These are phyloP conservation scores for Neocrepidodera transversa DNA, from an alignment of 2,888 invertebrate species.

Conservation along the genomic window DNA sequence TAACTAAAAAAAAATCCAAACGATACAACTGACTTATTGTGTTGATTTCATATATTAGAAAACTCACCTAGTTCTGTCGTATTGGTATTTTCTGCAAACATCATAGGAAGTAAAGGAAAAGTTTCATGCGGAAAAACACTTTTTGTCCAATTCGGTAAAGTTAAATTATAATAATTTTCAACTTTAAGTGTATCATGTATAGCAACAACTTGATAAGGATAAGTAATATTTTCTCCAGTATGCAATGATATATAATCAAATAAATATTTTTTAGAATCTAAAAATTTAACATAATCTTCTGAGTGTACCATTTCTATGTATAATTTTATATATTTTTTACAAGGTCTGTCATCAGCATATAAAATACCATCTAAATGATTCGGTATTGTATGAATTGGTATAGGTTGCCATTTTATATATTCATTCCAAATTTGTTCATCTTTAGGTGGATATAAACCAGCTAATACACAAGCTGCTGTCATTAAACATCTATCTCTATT, in stretches of 20 bases:
- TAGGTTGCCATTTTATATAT: slow-evolving; percentile 72
- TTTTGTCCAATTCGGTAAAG: slow-evolving; percentile 41
- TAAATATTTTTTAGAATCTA: slow-evolving; percentile 64
- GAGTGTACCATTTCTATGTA: slow-evolving; percentile 21
- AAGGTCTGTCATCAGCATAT: slow-evolving; percentile 26
- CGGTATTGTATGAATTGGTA: slow-evolving; percentile 73
- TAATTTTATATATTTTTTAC: slow-evolving; percentile 34
- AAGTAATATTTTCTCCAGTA: slow-evolving; percentile 65
- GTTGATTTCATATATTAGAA: too few species aligned
- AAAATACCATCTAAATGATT: slow-evolving; percentile 63
- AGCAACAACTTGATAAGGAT: slow-evolving; percentile 58
- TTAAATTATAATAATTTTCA: slow-evolving; percentile 66
- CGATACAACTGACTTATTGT: too few species aligned
- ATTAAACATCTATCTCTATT: slow-evolving; percentile 86
- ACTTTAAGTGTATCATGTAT: slow-evolving; percentile 71
- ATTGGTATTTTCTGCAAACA: neutral
- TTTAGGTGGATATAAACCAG: slow-evolving; percentile 73
- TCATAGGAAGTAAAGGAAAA: neutral
- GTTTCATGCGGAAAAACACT: slow-evolving; percentile 64
- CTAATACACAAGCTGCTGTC: slow-evolving; percentile 81
- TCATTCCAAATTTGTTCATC: slow-evolving; percentile 67
- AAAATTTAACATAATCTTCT: neutral
- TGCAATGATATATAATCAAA: slow-evolving; percentile 69
- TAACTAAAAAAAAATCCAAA: too few species aligned
- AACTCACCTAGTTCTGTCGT: neutral